Conservation (phyloP, 2,113 vertebrate genomes). For the Irena cyanogastra region DNA sequence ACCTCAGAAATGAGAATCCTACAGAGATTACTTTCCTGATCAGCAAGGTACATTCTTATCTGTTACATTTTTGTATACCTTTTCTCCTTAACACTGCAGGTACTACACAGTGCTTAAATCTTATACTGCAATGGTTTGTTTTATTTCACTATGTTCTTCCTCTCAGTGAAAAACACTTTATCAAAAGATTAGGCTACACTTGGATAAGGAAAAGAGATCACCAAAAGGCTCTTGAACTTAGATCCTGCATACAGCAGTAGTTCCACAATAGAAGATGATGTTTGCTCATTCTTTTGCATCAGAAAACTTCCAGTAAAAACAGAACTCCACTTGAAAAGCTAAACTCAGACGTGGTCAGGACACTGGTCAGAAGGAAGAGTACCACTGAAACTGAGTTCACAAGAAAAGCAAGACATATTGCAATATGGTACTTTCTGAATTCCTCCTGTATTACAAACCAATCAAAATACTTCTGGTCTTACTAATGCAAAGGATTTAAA, state of each 20-base stretch:
- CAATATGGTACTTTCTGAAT: background rate
- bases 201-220: background rate
- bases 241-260: background rate
- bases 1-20: background rate
- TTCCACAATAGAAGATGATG: background rate
- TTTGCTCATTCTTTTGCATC: background rate
- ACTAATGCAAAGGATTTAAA: background rate
- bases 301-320: background rate
- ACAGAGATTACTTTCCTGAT: background rate
- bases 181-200: background rate
- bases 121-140: background rate
- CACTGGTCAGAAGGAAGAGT: accelerated
- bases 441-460: background rate
- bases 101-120: background rate
- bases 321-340: background rate
- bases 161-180: background rate
- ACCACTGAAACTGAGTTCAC: background rate
- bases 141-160: background rate
- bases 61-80: background rate
- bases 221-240: background rate
- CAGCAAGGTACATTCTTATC: background rate
- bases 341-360: background rate
- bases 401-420: background rate
- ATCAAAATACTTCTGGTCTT: background rate
- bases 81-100: background rate